Conservation (phyloP, 2,797 vertebrate species). For the Pitangus sulphuratus region DNA sequence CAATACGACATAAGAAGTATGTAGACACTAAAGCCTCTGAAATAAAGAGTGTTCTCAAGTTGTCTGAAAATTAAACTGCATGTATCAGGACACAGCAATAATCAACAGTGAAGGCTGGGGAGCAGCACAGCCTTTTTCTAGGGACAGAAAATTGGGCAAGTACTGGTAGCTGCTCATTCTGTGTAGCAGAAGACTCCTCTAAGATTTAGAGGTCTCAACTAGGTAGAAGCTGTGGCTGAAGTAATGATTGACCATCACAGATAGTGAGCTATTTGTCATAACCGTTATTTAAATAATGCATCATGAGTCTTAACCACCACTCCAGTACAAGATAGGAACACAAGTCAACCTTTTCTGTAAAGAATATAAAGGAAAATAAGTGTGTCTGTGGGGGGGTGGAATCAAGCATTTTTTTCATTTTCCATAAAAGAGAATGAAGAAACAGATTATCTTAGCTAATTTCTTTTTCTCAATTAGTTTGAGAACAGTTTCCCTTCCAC, state of each 20-base stretch:
- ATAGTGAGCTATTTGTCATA: background rate
- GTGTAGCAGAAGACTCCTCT: background rate
- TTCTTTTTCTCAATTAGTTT: background rate
- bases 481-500: background rate
- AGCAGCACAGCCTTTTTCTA: background rate
- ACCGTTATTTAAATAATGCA: background rate
- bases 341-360: background rate
- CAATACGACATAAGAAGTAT: background rate
- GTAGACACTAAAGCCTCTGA: background rate
- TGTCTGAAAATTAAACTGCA: background rate
- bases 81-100: background rate
- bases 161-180: constrained; percentile 1
- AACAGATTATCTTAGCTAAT: background rate
- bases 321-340: background rate
- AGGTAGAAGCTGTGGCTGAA: background rate
- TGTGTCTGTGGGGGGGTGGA: too few species aligned
- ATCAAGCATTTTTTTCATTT: background rate
- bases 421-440: background rate
- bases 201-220: background rate
- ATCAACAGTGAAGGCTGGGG: background rate
- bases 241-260: background rate
- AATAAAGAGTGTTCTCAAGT: background rate
- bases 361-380: background rate
- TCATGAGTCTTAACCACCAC: background rate
- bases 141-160: constrained; percentile 23